These are phyloP conservation scores for Drosophila punjabiensis DNA, from an alignment of 1,140 invertebrate species.

Conservation along the genomic window DNA sequence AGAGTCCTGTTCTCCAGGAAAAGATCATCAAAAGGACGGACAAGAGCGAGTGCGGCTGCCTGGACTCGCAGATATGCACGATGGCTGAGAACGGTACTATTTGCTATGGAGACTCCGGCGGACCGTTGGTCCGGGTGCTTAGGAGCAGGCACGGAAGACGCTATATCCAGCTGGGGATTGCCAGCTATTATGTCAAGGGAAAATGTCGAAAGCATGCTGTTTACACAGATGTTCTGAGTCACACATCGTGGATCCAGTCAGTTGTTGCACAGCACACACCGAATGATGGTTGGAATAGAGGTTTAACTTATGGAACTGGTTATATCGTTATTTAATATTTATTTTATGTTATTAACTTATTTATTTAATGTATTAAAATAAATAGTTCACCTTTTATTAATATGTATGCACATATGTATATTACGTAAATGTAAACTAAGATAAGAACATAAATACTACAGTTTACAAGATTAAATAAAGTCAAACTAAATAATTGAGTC, in stretches of 20 bases:
- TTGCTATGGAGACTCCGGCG: not conserved
- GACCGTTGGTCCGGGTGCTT: not conserved
- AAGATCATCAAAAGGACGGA: not conserved
- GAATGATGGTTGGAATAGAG: not conserved
- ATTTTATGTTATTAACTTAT: not conserved
- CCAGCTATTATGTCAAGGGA: not conserved
- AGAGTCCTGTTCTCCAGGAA: not conserved
- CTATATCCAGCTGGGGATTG: not conserved
- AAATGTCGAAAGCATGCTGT: not conserved
- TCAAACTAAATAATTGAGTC: too few relatives aligned
- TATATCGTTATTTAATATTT: not conserved
- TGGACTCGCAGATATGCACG: not conserved
- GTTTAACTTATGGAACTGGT: not conserved
- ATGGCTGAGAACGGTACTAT: not conserved
- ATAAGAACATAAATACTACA: too few relatives aligned
- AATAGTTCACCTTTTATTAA: too few relatives aligned
- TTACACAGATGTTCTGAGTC: not conserved
- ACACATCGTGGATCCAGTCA: not conserved
- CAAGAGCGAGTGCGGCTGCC: not conserved
- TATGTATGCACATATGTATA: too few relatives aligned
- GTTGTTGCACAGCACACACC: not conserved
- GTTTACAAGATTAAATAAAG: too few relatives aligned
- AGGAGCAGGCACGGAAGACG: not conserved
- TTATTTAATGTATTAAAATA: not conserved
- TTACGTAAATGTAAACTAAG: too few relatives aligned